Evolutionary conservation across 2,113 vertebrate species (phyloP), one percentile per base, ranked within the genome.

Genomic region (Brachyhypopomus occidentalis): DNA sequence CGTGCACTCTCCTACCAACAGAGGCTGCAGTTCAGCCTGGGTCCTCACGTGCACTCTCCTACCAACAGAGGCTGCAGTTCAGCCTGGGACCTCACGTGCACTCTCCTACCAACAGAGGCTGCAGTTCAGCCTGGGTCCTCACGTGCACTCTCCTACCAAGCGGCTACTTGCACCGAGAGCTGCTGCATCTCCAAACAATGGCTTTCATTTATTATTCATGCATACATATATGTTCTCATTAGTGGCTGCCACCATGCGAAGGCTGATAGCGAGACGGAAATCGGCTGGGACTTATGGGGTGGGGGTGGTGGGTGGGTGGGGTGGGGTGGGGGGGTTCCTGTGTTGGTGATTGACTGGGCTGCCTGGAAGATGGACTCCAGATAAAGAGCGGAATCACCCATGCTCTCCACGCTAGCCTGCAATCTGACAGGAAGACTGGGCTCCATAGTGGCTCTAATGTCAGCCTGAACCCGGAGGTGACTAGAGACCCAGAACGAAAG

Each of bases 121-220:
- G 56, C 77, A 79, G 83, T 84, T 83, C 67, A 80, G 73, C 69
- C 59, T 19, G 71, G 73, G 75, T 85, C 84, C 84, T 85, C 79
- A 83, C 87, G 84, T 76, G 27, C 60, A 66, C 48, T 66, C 73
- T 75, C 52, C 66, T 41, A 87, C 83, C 84, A 84, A 83, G 80
- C 87, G 78, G 30, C 82, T 83, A 79, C 83, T 84, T 25, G 67
- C 84, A 75, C 64, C 12, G 62, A 87, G 81, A 84, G 77, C 77
- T 48, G 84, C 60, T 71, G 73, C 77, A 45, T 82, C 81, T 84
- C 82, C 84, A 85, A 88, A 87, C 86, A 86, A 84, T 76, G 80
- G 74, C 80, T 81, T 83, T 84, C 86, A 89, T 89, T 80, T 81
- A 85, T 89, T 86, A 88, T 88, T 87, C 87, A 88, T 87, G 82